These are phyloP conservation scores for Noctilio leporinus DNA, from an alignment of 2,113 vertebrate genomes.

Conservation along the genomic window DNA sequence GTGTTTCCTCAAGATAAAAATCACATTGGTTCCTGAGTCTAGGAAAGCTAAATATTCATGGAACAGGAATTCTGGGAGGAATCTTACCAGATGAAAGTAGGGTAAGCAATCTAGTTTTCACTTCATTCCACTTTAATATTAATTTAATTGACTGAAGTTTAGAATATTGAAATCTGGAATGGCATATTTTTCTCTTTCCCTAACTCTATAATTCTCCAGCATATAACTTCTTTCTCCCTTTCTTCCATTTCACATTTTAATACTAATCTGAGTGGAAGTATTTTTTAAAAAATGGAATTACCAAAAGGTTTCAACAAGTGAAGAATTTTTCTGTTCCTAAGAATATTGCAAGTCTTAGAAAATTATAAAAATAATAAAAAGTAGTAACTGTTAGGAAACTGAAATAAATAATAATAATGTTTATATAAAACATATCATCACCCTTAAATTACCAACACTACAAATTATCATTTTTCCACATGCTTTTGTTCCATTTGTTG, in stretches of 20 bases:
- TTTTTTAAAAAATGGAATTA: conserved; percentile 34
- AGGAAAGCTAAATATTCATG: conserved; percentile 54
- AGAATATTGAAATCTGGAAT: conserved; percentile 41
- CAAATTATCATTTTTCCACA: not conserved
- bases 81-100: conserved; percentile 36
- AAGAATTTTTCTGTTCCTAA: conserved; percentile 17
- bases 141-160: conserved; percentile 52
- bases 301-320: not conserved
- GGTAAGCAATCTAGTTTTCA: conserved; percentile 34
- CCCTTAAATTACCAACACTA: not conserved
- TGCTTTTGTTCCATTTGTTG: not conserved
- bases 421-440: not conserved
- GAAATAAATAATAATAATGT: not conserved
- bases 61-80: conserved; percentile 55
- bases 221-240: conserved; percentile 15
- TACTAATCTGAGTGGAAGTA: conserved; percentile 25
- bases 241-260: conserved; percentile 51
- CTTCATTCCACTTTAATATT: conserved; percentile 31
- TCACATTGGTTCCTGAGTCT: conserved; percentile 52
- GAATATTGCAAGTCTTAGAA: not conserved
- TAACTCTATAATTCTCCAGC: conserved; percentile 4
- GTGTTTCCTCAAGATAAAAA: conserved; percentile 57
- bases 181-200: conserved; percentile 5
- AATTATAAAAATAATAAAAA: conserved; percentile 18
- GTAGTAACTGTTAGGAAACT: not conserved